Evolutionary conservation across 2,113 vertebrate genomes (phyloP), one percentile per base, ranked within the genome.

Genomic region (Macroglossus sobrinus): DNA sequence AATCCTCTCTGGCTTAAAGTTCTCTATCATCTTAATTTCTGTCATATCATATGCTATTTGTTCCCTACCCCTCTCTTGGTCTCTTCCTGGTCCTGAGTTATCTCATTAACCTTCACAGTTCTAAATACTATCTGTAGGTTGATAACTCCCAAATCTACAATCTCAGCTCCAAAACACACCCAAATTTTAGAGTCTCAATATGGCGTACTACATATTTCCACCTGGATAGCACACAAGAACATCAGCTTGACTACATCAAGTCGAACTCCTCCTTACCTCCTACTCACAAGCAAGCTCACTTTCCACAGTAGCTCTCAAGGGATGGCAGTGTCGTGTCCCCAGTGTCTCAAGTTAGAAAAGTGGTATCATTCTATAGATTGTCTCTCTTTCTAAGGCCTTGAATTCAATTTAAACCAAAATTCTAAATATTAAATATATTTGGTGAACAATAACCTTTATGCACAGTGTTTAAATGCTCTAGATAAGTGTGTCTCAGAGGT

Each of bases 201-300:
- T 0, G 1, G 5, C 0, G 0, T 43, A 21, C 38, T 19, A 9
- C 69, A 3, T 14, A 9, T 59, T 43, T 75, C 24, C 5, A 50
- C 28, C 14, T 76, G 24, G 3, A 71, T 16, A 7, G 18, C 21
- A 16, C 59, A 22, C 4, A 35, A 40, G 5, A 15, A 50, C 35
- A 21, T 38, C 33, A 40, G 8, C 69, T 71, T 71, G 7, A 9
- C 5, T 7, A 21, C 24, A 33, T 11, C 47, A 71, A 15, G 11
- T 7, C 72, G 8, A 88, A 43, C 9, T 66, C 30, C 22, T 78
- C 47, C 40, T 43, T 18, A 28, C 81, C 35, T 76, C 38, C 38
- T 3, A 40, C 59, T 64, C 22, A 7, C 15, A 84, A 47, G 64
- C 18, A 63, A 1, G 6, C 35, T 82, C 22, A n/a, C 21, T 9